Evolutionary conservation across 2,113 vertebrate genomes (phyloP), one percentile per base, ranked within the genome.

Genomic region (Chaetorhynchus papuensis): DNA sequence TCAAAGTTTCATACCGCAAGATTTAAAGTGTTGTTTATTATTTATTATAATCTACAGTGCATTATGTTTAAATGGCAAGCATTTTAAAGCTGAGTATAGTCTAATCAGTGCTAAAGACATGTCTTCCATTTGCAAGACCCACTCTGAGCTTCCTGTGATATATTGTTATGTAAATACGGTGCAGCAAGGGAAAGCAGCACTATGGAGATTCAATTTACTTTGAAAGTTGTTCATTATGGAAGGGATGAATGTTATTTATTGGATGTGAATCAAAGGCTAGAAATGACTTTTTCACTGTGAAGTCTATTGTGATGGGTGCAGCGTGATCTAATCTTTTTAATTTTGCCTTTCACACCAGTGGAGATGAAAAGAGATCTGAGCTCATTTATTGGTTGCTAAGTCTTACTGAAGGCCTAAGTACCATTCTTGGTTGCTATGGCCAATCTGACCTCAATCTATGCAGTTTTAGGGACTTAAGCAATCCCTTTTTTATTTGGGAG

Each of bases 301-400:
- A 90, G 95, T 96, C 97, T 97, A 97, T 98, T 98, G 97, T 98
- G 95, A 96, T 96, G 97, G 97, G 95, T 97, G 95, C 97, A 97
- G 97, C 89, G 96, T 97, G 97, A 98, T 98, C 97, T 98, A 98
- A 98, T 98, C 98, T 98, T 98, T 98, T 98, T 98, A 98, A 98
- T 98, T 98, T 98, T 98, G 98, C 94, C 98, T 98, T 98, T 98
- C 98, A 98, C 97, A 97, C 97, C 96, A 98, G 93, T 97, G 97
- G 96, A 98, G 95, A 98, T 98, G 97, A 98, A 98, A 98, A 98
- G 97, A 97, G 96, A 98, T 98, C 96, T 97, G 95, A 97, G 97
- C 97, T 98, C 97, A 98, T 98, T 98, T 98, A 98, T 97, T 95
- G 97, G 97, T 97, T 98, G 98, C 98, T 97, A 98, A 97, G 97